Conservation (phyloP, 2,113 vertebrate genomes). For the Chloropsis hardwickii region DNA sequence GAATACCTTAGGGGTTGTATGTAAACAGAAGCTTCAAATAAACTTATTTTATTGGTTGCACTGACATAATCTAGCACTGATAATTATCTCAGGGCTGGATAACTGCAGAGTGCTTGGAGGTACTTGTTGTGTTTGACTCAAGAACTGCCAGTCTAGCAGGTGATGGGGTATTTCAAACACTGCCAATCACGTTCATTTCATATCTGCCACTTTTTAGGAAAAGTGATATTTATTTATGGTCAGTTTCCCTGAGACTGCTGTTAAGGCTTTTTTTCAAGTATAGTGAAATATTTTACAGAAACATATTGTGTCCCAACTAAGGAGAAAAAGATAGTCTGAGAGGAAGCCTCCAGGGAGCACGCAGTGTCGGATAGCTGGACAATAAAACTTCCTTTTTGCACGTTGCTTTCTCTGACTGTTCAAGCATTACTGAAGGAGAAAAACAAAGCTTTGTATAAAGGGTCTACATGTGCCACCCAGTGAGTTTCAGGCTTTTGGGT, state of each 20-base stretch:
- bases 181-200: neutral
- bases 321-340: fast-evolving
- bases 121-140: neutral
- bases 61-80: neutral
- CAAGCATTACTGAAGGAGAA: neutral
- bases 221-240: neutral
- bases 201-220: neutral
- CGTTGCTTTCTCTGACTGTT: neutral
- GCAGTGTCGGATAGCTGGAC: neutral
- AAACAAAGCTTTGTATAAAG: neutral
- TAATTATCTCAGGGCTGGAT: neutral
- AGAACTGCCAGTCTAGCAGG: neutral
- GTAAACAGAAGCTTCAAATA: neutral
- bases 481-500: neutral
- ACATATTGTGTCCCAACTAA: neutral
- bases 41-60: neutral
- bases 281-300: neutral
- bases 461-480: neutral
- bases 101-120: neutral
- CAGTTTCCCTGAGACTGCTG: neutral
- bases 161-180: neutral
- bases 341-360: neutral
- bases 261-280: neutral
- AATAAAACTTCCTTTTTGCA: neutral
- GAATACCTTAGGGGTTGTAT: neutral